Percentiles rank a stretch among this genome's conserved stretches.
Conservation (phyloP, 1,140 invertebrate genomes). For the Aporrectodea caliginosa region DNA sequence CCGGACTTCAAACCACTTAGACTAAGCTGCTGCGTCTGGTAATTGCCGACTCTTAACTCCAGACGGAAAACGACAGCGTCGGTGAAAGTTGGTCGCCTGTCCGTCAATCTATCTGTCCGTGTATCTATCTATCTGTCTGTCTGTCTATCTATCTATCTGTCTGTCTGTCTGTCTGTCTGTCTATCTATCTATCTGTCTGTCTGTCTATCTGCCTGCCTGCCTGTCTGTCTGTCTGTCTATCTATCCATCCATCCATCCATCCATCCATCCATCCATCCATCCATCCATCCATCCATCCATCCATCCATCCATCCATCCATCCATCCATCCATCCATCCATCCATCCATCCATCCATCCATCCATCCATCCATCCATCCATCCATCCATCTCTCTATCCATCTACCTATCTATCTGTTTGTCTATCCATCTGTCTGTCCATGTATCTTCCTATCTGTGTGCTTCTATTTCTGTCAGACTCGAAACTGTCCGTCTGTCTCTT, state of each 20-base stretch:
- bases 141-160: background rate
- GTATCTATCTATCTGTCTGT: background rate
- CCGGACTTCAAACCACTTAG: too few relatives aligned
- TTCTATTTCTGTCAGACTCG: too few relatives aligned
- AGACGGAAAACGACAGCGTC: background rate
- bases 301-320: background rate
- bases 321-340: background rate
- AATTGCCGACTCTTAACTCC: too few relatives aligned
- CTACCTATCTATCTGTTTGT: background rate
- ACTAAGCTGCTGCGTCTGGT: too few relatives aligned
- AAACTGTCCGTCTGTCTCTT: too few relatives aligned
- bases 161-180: background rate
- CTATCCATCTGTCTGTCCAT: background rate
- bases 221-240: background rate
- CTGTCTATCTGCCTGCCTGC: background rate
- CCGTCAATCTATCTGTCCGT: background rate
- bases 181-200: background rate
- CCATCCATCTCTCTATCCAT: background rate
- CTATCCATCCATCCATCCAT: background rate
- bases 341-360: background rate
- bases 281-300: background rate
- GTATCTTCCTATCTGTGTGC: too few relatives aligned
- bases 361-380: background rate
- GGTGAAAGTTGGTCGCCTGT: background rate
- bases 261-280: background rate